phyloP scores from a whole-genome alignment of 2,888 invertebrate species.

The Agriopis leucophaearia region DNA sequence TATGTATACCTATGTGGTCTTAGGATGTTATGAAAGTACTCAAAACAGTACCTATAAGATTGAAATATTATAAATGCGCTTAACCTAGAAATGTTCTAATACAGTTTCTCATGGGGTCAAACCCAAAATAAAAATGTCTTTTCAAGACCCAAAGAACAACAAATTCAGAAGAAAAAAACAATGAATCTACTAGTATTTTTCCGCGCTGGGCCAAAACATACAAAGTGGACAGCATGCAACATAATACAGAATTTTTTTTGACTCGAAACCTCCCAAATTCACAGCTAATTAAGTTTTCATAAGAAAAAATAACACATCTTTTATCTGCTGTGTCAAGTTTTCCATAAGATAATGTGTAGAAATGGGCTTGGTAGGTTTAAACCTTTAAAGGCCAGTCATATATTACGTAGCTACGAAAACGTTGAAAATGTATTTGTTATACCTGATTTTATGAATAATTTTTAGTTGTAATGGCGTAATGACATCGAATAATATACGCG shows the following conservation, averaged over 20 bases:
- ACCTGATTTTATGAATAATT: conserved; percentile 44
- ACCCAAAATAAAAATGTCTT: neutral
- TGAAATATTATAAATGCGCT: neutral
- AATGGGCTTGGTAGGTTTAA: conserved; percentile 8
- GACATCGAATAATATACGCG: conserved; percentile 28
- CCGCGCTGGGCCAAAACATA: too few species aligned
- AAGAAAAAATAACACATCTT: neutral
- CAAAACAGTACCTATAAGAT: neutral
- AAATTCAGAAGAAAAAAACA: too few species aligned
- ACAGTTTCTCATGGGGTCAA: too few species aligned
- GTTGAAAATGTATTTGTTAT: conserved; percentile 28
- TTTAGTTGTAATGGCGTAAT: conserved; percentile 33
- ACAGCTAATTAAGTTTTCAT: too few species aligned
- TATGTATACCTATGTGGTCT: neutral
- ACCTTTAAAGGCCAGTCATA: conserved; percentile 41
- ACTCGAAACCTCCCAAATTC: too few species aligned
- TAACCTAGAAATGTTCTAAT: too few species aligned
- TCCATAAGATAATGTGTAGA: neutral
- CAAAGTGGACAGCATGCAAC: too few species aligned
- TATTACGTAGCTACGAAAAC: conserved; percentile 17
- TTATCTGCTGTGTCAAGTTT: neutral
- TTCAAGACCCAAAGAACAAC: too few species aligned
- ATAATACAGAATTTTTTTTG: too few species aligned
- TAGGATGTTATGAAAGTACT: neutral
- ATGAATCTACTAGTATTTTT: too few species aligned